Percentiles rank a stretch among this genome's conserved stretches.
Conservation (phyloP, 2,797 vertebrate genomes). For the Gastrophryne carolinensis region DNA sequence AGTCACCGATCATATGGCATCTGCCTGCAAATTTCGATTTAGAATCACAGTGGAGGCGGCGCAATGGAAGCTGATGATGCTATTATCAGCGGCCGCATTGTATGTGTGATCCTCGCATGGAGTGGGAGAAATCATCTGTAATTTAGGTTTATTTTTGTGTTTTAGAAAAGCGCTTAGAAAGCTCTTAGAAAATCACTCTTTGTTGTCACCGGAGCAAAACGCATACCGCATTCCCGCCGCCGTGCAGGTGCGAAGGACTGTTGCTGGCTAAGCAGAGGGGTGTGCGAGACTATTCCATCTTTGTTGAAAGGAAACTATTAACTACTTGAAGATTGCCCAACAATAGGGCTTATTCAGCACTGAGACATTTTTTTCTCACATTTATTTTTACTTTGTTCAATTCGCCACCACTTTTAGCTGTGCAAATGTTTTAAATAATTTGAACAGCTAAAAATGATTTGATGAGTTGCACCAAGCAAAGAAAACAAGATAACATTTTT, state of each 20-base stretch:
- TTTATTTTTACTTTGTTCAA: no score
- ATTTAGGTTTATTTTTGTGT: background rate
- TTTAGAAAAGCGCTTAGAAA: background rate
- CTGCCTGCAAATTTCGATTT: background rate
- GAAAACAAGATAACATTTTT: no score
- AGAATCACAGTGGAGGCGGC: background rate
- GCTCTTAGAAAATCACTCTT: background rate
- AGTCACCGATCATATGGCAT: background rate
- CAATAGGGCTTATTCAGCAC: no score
- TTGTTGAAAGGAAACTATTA: no score
- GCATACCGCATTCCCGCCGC: background rate
- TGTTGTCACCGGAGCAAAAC: background rate
- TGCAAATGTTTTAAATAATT: no score
- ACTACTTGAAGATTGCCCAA: no score
- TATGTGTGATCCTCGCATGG: no score
- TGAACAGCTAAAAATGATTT: no score
- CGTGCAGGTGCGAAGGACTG: slow-evolving; percentile 21
- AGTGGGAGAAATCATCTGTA: background rate
- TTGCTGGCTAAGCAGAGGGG: slow-evolving; percentile 17
- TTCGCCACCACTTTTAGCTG: no score
- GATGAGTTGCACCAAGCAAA: no score
- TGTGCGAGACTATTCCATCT: background rate
- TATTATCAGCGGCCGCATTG: no score
- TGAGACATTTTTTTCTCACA: no score
- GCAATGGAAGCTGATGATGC: background rate